A percentile compares a stretch with the other conserved stretches of the same genome.
Evolutionary conservation across 2,888 invertebrate species (phyloP).

Genomic region (Drosophila tanythrix): DNA sequence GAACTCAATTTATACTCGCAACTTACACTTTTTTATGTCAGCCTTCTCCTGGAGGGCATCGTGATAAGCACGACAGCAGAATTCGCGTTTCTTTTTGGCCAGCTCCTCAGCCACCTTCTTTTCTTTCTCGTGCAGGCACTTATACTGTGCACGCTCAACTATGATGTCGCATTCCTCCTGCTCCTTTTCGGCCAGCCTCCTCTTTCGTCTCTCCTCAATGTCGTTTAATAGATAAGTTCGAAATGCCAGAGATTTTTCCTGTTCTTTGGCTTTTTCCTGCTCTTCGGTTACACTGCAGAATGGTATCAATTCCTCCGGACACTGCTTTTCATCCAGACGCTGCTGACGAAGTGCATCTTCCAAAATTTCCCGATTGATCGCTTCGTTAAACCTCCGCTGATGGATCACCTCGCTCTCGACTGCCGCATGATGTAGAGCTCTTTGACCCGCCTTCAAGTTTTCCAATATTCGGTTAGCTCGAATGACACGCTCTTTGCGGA

Average conservation of each 20-base stretch:
- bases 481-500: conserved; percentile 58
- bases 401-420: conserved; percentile 49
- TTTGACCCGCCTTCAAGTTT: conserved; percentile 56
- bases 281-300: conserved; percentile 44
- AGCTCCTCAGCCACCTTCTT: conserved; percentile 27
- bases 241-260: conserved; percentile 35
- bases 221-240: conserved; percentile 50
- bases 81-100: conserved; percentile 27
- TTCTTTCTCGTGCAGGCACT: conserved; percentile 55
- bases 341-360: conserved; percentile 42
- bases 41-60: conserved; percentile 52
- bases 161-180: conserved; percentile 38
- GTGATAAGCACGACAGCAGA: conserved; percentile 33
- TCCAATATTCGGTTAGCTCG: conserved; percentile 56
- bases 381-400: conserved; percentile 44
- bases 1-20: accelerated
- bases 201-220: conserved; percentile 33
- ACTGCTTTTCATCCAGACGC: conserved; percentile 41
- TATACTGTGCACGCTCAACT: conserved; percentile 52
- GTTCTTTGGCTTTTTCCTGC: conserved; percentile 45
- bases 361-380: conserved; percentile 51
- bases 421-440: conserved; percentile 42
- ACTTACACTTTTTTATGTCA: conserved; percentile 45
- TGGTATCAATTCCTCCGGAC: conserved; percentile 53
- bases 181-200: conserved; percentile 22